Conservation (phyloP, 2,113 vertebrate species). For the Hystrix cristata region DNA sequence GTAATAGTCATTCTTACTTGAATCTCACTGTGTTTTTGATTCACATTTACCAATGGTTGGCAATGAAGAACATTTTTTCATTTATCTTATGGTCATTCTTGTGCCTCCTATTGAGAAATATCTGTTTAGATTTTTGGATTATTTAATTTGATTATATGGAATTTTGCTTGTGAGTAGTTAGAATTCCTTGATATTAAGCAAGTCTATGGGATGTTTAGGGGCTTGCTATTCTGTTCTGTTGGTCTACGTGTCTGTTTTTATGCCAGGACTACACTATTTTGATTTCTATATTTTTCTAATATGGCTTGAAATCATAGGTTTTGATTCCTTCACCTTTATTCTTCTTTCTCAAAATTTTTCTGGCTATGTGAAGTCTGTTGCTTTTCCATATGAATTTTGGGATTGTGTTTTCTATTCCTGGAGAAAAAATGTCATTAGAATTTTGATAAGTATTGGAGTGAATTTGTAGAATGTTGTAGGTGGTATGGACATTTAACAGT, state of each 20-base stretch:
- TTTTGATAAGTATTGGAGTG: not conserved
- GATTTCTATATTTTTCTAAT: not conserved
- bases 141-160: not conserved
- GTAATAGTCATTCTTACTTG: not conserved
- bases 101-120: not conserved
- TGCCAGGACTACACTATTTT: not conserved
- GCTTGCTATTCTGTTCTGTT: not conserved
- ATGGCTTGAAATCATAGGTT: not conserved
- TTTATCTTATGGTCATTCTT: not conserved
- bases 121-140: not conserved
- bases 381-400: not conserved
- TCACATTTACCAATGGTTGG: not conserved
- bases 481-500: not conserved
- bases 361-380: not conserved
- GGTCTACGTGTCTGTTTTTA: not conserved
- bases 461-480: not conserved
- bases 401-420: not conserved
- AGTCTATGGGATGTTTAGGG: not conserved
- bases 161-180: not conserved
- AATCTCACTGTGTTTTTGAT: not conserved
- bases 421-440: not conserved
- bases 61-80: not conserved
- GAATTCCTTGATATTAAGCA: not conserved
- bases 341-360: not conserved
- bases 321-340: not conserved